Evolutionary conservation across 30 jellyfish, hydroid and myxozoan genomes (phyloP).

Genomic region (Mastigias papua): DNA sequence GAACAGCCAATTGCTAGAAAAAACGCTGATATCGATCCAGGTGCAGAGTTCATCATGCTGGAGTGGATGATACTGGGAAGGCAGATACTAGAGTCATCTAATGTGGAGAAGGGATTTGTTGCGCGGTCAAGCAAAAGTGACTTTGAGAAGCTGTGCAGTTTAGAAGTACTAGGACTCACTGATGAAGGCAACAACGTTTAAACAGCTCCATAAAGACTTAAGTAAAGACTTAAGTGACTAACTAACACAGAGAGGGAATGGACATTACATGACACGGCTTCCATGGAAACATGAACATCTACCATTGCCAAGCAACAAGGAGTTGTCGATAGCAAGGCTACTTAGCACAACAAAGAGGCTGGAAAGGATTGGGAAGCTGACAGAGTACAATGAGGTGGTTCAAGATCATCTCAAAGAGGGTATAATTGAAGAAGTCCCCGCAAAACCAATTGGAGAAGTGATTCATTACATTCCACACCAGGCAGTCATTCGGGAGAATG

Average conservation of each 20-base stretch:
- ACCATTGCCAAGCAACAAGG: constrained; percentile 34
- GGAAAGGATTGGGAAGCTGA: constrained; percentile 27
- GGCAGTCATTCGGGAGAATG: constrained; percentile 72
- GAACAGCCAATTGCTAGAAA: constrained; percentile 56
- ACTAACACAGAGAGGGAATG: constrained; percentile 14
- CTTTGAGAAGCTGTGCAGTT: constrained; percentile 54
- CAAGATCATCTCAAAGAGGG: constrained; percentile 56
- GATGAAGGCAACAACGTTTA: background rate
- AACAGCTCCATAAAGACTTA: too few relatives aligned
- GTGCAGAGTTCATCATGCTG: constrained; percentile 69
- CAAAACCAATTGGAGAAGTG: constrained; percentile 7
- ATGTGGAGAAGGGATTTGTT: constrained; percentile 29
- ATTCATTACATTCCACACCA: constrained; percentile 71
- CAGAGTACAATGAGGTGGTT: constrained; percentile 40
- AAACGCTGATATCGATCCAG: constrained; percentile 72
- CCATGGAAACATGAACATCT: constrained; percentile 57
- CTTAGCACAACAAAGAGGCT: constrained; percentile 31
- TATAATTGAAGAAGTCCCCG: constrained; percentile 44
- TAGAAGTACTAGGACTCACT: background rate
- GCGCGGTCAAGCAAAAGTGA: constrained; percentile 32
- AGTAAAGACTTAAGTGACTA: background rate
- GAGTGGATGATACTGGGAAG: constrained; percentile 71
- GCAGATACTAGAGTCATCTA: background rate
- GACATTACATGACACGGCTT: constrained; percentile 25
- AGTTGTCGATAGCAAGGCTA: constrained; percentile 40